Conservation (phyloP, 2,797 vertebrate genomes). For the Crax fasciolata region DNA sequence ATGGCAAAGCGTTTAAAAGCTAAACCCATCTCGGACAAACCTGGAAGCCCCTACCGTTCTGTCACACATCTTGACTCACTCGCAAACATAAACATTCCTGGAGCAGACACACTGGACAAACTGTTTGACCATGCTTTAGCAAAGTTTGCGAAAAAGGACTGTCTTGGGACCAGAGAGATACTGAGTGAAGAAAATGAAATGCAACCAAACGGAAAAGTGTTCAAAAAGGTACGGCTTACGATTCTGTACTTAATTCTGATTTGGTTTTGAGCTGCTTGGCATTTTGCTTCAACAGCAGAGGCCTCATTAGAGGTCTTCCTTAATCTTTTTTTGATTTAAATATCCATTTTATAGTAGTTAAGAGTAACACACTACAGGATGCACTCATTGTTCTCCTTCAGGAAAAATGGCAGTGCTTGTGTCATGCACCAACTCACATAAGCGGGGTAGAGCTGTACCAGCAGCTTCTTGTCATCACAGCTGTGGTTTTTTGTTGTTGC, state of each 20-base stretch:
- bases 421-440: not conserved
- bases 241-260: not conserved
- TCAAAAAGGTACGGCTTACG: slow-evolving; percentile 92
- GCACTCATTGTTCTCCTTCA: not conserved
- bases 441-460: not conserved
- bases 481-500: not conserved
- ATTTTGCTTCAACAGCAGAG: not conserved
- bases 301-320: not conserved
- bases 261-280: not conserved
- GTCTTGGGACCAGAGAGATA: slow-evolving; percentile 92
- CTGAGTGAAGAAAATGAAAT: slow-evolving; percentile 95
- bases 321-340: not conserved
- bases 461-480: slow-evolving; percentile 9
- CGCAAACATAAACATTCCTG: slow-evolving; percentile 91
- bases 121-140: slow-evolving; percentile 91
- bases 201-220: slow-evolving; percentile 95
- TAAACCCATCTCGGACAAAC: slow-evolving; percentile 85
- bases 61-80: slow-evolving; percentile 90
- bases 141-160: slow-evolving; percentile 87
- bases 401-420: not conserved
- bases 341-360: not conserved
- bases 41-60: slow-evolving; percentile 93
- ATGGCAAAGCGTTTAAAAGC: slow-evolving; percentile 92
- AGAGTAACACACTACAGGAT: not conserved
- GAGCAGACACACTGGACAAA: slow-evolving; percentile 94